Evolutionary conservation across 1,140 invertebrate species (phyloP).

Genomic region (Apis dorsata): DNA sequence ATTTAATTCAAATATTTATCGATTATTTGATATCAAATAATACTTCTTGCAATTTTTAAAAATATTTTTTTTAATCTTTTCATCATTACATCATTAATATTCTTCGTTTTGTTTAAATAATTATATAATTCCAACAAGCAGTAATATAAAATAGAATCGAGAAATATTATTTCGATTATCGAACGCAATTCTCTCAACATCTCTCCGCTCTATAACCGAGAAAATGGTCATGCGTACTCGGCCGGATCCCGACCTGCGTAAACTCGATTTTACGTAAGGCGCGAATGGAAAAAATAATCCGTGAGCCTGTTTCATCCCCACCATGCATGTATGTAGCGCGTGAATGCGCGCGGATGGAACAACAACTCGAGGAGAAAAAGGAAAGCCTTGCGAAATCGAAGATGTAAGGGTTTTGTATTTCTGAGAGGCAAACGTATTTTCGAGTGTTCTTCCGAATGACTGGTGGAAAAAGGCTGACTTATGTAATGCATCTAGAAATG

Average conservation of each 20-base stretch:
- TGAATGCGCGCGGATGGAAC: background rate
- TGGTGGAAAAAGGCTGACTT: background rate
- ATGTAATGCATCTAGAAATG: background rate
- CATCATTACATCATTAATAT: too few relatives aligned
- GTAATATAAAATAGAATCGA: too few relatives aligned
- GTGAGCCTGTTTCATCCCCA: background rate
- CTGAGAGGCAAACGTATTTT: background rate
- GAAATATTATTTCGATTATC: too few relatives aligned
- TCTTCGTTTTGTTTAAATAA: too few relatives aligned
- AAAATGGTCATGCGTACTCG: background rate
- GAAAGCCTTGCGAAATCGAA: background rate
- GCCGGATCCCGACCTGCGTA: slow-evolving; percentile 38
- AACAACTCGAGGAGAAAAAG: background rate
- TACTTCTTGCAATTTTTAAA: too few relatives aligned
- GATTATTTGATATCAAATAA: too few relatives aligned
- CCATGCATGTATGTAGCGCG: background rate
- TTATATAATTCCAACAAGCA: too few relatives aligned
- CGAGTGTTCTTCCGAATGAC: background rate
- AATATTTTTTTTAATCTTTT: too few relatives aligned
- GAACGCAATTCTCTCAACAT: background rate
- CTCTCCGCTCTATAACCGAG: background rate
- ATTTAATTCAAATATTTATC: too few relatives aligned
- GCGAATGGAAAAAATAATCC: slow-evolving; percentile 19
- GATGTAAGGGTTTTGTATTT: background rate
- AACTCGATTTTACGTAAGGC: slow-evolving; percentile 44